A percentile compares a stretch with the other conserved stretches of the same genome.
Evolutionary conservation across 1,140 invertebrate species (phyloP).

Genomic region (Musca vetustissima): DNA sequence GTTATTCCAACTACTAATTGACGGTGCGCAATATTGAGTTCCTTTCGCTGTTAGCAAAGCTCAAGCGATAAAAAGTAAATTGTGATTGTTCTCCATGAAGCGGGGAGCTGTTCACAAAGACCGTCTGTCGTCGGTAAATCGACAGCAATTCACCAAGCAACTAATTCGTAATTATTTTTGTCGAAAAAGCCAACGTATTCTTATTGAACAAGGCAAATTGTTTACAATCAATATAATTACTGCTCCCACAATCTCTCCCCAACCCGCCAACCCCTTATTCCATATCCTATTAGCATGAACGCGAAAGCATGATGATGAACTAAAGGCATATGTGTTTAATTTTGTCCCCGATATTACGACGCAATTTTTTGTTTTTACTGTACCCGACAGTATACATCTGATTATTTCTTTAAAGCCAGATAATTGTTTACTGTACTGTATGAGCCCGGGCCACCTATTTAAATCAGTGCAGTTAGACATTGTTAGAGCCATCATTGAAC

Average conservation of each 20-base stretch:
- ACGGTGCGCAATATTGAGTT: not conserved
- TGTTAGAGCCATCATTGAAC: not conserved
- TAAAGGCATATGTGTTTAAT: too few relatives aligned
- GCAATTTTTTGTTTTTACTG: too few relatives aligned
- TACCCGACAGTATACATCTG: too few relatives aligned
- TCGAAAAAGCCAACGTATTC: slow-evolving; percentile 12
- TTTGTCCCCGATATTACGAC: too few relatives aligned
- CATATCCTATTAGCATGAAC: too few relatives aligned
- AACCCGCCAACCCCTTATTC: too few relatives aligned
- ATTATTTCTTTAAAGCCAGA: too few relatives aligned
- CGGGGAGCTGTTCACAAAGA: not conserved
- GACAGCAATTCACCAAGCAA: not conserved
- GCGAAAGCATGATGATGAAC: too few relatives aligned
- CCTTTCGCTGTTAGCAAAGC: slow-evolving; percentile 7
- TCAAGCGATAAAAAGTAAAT: slow-evolving; percentile 2
- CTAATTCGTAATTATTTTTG: slow-evolving; percentile 20
- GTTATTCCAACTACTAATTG: slow-evolving; percentile 16
- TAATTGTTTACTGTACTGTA: too few relatives aligned
- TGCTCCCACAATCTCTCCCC: not conserved
- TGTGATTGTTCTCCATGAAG: not conserved
- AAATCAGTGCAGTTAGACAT: not conserved
- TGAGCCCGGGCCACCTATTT: too few relatives aligned
- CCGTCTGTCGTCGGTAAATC: slow-evolving; percentile 5
- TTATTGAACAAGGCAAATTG: slow-evolving; percentile 53
- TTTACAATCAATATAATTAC: slow-evolving; percentile 56